Percentiles rank a stretch among this genome's conserved stretches.
phyloP scores from a whole-genome alignment of 2,888 invertebrate species.

The Notodonta ziczac region DNA sequence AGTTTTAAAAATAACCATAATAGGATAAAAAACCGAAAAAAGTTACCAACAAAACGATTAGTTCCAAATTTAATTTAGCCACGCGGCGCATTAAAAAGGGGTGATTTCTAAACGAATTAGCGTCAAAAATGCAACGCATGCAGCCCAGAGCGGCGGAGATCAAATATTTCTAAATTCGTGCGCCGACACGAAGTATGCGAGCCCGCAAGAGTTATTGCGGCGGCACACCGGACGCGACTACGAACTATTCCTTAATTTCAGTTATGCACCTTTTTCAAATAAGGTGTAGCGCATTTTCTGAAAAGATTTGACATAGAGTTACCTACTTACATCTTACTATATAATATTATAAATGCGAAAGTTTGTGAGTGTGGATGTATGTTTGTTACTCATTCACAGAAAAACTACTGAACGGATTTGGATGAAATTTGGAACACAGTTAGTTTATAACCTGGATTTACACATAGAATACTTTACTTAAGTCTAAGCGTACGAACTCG shows the following conservation, averaged over 20 bases:
- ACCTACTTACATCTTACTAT: no score
- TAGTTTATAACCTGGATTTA: no score
- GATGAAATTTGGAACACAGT: no score
- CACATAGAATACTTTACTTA: no score
- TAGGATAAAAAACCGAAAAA: background rate
- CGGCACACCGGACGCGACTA: constrained; percentile 9
- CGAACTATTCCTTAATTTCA: constrained; percentile 24
- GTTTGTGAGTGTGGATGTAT: no score
- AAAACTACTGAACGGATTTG: no score
- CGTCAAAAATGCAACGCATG: constrained; percentile 56
- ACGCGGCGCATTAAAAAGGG: constrained; percentile 39
- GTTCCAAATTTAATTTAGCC: constrained; percentile 1
- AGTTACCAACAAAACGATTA: background rate
- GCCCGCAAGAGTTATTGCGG: constrained; percentile 56
- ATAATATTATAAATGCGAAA: no score
- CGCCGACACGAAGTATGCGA: constrained; percentile 55
- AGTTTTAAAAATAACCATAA: no score
- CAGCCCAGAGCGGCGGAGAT: constrained; percentile 43
- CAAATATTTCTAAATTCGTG: constrained; percentile 59
- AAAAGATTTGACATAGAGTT: no score
- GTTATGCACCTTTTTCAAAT: constrained; percentile 29
- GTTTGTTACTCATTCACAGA: no score
- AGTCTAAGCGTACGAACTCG: no score
- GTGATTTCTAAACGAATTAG: constrained; percentile 61
- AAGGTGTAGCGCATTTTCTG: background rate